These are phyloP conservation scores for Onychomys torridus DNA, from an alignment of 2,797 vertebrate species.

Conservation along the genomic window DNA sequence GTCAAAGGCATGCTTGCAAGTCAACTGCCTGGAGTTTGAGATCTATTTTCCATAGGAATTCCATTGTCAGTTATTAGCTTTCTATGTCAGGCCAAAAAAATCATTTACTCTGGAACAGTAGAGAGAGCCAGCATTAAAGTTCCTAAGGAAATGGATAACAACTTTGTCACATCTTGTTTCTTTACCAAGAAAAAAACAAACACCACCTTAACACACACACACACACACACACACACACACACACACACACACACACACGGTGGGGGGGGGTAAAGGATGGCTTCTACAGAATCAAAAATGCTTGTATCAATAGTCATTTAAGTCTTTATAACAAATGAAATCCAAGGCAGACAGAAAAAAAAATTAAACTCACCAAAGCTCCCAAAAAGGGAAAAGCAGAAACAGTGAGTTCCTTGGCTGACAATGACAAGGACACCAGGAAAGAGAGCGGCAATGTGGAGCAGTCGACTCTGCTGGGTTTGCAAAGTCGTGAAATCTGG, in stretches of 20 bases:
- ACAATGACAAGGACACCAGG: not conserved
- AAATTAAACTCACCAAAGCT: not conserved
- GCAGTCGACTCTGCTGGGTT: conserved; percentile 15
- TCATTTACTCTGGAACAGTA: conserved; percentile 24
- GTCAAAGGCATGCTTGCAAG: conserved; percentile 51
- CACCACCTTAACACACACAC: not conserved
- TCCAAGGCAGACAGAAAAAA: not conserved
- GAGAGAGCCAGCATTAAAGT: not conserved
- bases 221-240: not conserved
- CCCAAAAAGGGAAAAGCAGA: conserved; percentile 4
- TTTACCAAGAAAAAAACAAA: conserved; percentile 48
- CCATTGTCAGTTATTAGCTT: conserved; percentile 36
- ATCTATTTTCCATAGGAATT: conserved; percentile 49
- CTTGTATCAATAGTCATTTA: not conserved
- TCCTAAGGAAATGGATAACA: conserved; percentile 23
- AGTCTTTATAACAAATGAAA: conserved; percentile 23
- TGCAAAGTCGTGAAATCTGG: not conserved
- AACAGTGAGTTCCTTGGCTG: not conserved
- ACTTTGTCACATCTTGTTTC: not conserved
- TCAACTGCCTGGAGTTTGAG: conserved; percentile 5
- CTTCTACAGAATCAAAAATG: conserved; percentile 31
- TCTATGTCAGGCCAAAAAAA: conserved; percentile 1
- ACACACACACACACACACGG: not conserved
- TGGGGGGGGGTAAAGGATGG: not conserved
- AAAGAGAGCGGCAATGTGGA: not conserved